Percentiles rank a stretch among this genome's conserved stretches.
Conservation (phyloP, 1,140 invertebrate species). For the Hycleus phaleratus region DNA sequence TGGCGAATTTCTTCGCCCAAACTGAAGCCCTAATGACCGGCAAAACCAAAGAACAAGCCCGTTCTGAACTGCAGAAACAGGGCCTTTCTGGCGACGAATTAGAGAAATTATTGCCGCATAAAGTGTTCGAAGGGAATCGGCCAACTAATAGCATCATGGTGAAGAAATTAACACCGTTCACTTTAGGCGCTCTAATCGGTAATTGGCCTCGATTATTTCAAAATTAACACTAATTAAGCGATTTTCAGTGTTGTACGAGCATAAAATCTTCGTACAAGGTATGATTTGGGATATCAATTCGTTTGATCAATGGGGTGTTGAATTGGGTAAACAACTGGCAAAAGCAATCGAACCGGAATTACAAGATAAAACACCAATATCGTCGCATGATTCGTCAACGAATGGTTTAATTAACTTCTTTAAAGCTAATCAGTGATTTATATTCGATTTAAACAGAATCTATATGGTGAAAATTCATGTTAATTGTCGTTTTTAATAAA, state of each 20-base stretch:
- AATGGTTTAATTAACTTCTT: conserved; percentile 95
- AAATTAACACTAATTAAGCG: conserved; percentile 30
- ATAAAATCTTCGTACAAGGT: conserved; percentile 98
- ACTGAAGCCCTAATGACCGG: conserved; percentile 96
- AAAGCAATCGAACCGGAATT: conserved; percentile 96
- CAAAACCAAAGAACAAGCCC: conserved; percentile 71
- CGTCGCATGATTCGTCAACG: conserved; percentile 83
- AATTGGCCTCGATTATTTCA: conserved; percentile 4
- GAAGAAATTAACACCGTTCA: conserved; percentile 88
- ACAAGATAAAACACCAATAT: conserved; percentile 50
- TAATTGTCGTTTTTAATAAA: background rate
- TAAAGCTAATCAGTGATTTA: conserved; percentile 50
- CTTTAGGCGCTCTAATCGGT: conserved; percentile 92
- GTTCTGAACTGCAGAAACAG: conserved; percentile 63
- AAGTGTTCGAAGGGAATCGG: conserved; percentile 94
- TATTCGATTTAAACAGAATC: background rate
- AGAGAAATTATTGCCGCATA: conserved; percentile 83
- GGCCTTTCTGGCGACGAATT: conserved; percentile 66
- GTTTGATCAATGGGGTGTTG: conserved; percentile 99
- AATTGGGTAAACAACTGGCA: conserved; percentile 96
- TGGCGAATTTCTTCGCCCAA: conserved; percentile 97
- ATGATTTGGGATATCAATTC: conserved; percentile 99
- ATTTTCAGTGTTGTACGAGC: conserved; percentile 87
- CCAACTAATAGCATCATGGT: conserved; percentile 98
- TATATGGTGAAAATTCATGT: background rate